A percentile compares a stretch with the other conserved stretches of the same genome.
These are phyloP conservation scores for Osmoderma eremita DNA, from an alignment of 2,888 invertebrate genomes.

Conservation along the genomic window DNA sequence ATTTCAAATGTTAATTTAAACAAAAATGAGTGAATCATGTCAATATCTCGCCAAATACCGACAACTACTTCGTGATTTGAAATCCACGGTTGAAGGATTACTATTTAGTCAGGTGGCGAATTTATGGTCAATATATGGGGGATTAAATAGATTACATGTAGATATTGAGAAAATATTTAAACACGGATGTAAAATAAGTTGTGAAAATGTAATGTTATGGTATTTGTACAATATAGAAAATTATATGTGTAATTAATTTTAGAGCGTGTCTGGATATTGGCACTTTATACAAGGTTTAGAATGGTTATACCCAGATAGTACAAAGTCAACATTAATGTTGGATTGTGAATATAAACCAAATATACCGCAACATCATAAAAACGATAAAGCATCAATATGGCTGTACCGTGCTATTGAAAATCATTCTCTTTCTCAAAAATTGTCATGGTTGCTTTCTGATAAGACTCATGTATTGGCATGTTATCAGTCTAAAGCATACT, in stretches of 20 bases:
- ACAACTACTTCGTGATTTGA: conserved; percentile 66
- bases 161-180: conserved; percentile 68
- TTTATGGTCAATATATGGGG: conserved; percentile 71
- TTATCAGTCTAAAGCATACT: conserved; percentile 69
- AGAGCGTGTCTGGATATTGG: conserved; percentile 68
- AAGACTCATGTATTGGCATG: conserved; percentile 70
- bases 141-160: conserved; percentile 67
- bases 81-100: conserved; percentile 69
- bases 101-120: conserved; percentile 68
- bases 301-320: conserved; percentile 69
- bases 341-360: conserved; percentile 62
- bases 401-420: conserved; percentile 66
- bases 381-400: conserved; percentile 68
- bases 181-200: conserved; percentile 66
- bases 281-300: conserved; percentile 70
- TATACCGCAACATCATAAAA: conserved; percentile 64
- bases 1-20: conserved; percentile 9
- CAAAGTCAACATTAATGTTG: conserved; percentile 64
- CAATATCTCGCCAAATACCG: conserved; percentile 57
- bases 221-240: conserved; percentile 15
- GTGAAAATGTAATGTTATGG: conserved; percentile 57
- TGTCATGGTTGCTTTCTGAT: conserved; percentile 72
- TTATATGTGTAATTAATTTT: conserved; percentile 45
- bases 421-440: conserved; percentile 68
- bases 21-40: conserved; percentile 35